These are phyloP conservation scores for Nothocercus nigrocapillus DNA, from an alignment of 2,113 vertebrate species.

Conservation along the genomic window DNA sequence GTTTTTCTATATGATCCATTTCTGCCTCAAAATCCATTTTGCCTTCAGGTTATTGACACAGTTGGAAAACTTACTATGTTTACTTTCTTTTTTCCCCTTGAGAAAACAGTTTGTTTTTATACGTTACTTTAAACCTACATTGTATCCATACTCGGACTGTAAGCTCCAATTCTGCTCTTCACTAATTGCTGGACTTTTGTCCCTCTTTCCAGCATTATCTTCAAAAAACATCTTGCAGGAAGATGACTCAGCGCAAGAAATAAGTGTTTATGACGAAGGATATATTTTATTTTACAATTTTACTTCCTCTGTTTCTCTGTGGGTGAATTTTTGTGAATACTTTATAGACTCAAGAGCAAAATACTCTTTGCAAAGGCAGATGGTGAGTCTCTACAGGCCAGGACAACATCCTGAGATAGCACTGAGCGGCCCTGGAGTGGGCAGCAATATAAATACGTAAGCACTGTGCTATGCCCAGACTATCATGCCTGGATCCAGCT, in stretches of 20 bases:
- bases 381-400: not conserved
- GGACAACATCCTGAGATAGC: not conserved
- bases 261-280: not conserved
- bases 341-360: not conserved
- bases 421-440: not conserved
- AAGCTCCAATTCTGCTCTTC: not conserved
- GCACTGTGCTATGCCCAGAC: not conserved
- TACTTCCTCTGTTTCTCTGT: not conserved
- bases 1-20: slow-evolving; percentile 60
- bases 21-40: slow-evolving; percentile 25
- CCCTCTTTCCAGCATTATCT: accelerated
- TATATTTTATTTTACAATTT: not conserved
- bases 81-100: not conserved
- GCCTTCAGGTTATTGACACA: slow-evolving; percentile 74
- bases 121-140: not conserved
- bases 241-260: not conserved
- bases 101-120: slow-evolving; percentile 11
- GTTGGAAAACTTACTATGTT: slow-evolving; percentile 63
- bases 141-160: not conserved
- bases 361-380: not conserved
- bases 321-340: not conserved
- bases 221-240: not conserved
- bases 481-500: not conserved
- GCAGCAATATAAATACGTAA: not conserved
- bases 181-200: not conserved